Evolutionary conservation across 2,888 invertebrate genomes (phyloP).

Genomic region (Synergus itoensis): DNA sequence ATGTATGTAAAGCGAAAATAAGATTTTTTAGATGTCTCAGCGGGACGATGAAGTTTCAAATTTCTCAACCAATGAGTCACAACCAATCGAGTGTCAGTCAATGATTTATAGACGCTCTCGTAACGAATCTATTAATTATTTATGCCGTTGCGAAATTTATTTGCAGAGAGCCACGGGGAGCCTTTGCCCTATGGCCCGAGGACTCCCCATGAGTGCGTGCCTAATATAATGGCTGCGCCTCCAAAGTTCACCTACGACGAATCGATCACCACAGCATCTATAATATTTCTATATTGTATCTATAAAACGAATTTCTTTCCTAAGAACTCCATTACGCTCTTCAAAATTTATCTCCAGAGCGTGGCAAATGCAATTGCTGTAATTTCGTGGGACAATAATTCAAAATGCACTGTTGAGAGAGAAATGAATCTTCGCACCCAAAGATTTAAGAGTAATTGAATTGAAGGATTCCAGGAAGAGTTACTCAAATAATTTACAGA

Average conservation of each 20-base stretch:
- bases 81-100: slow-evolving; percentile 66
- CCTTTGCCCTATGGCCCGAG: slow-evolving; percentile 52
- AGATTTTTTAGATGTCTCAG: slow-evolving; percentile 52
- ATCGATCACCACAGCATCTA: slow-evolving; percentile 8
- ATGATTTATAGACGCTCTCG: slow-evolving; percentile 71
- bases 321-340: background rate
- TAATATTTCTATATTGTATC: background rate
- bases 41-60: slow-evolving; percentile 53
- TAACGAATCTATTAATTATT: slow-evolving; percentile 76
- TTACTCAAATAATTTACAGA: too few species aligned
- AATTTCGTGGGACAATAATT: background rate
- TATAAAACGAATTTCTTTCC: background rate
- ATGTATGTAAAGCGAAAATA: background rate
- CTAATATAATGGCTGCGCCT: slow-evolving; percentile 51
- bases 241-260: slow-evolving; percentile 19
- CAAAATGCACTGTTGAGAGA: background rate
- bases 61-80: background rate
- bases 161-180: slow-evolving; percentile 66
- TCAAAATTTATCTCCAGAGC: background rate
- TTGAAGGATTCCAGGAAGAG: background rate
- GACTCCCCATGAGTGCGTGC: slow-evolving; percentile 47
- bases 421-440: background rate
- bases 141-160: slow-evolving; percentile 72
- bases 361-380: background rate
- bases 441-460: background rate